phyloP scores from a whole-genome alignment of 1,140 invertebrate species.

The Phenacoccus solenopsis region DNA sequence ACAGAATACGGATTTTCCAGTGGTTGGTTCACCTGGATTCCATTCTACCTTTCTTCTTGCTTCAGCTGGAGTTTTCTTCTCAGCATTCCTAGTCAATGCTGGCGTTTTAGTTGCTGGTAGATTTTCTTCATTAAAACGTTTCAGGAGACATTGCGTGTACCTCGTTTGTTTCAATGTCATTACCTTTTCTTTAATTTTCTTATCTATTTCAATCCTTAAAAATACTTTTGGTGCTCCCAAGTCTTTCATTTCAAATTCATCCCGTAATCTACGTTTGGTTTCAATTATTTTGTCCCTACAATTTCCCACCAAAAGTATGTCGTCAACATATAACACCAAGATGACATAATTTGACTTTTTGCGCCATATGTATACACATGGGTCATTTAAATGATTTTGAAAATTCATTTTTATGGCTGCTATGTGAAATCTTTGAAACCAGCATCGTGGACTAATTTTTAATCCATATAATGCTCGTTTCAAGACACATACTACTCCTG shows the following conservation, averaged over 20 bases:
- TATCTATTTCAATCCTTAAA: slow-evolving; percentile 17
- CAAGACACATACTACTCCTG: slow-evolving; percentile 25
- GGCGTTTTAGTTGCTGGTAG: no score
- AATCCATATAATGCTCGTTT: slow-evolving; percentile 28
- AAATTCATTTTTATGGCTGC: background rate
- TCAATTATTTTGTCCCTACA: background rate
- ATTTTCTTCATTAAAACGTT: no score
- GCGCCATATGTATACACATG: background rate
- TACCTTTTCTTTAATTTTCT: background rate
- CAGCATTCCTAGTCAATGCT: no score
- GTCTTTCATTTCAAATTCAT: slow-evolving; percentile 32
- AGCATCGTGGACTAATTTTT: slow-evolving; percentile 27
- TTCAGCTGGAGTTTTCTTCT: no score
- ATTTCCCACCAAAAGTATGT: background rate
- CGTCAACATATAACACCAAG: background rate
- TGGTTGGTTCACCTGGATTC: no score
- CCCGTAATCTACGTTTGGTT: slow-evolving; percentile 22
- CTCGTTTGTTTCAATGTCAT: background rate
- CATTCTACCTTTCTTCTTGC: no score
- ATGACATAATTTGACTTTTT: background rate
- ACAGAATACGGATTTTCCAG: no score
- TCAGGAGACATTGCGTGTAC: no score
- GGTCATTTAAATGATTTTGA: background rate
- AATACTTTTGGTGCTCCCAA: slow-evolving; percentile 29
- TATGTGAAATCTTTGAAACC: slow-evolving; percentile 26